Base-by-base conservation (phyloP, 2,797 vertebrate genomes). In the Sorex maritimensis region DNA sequence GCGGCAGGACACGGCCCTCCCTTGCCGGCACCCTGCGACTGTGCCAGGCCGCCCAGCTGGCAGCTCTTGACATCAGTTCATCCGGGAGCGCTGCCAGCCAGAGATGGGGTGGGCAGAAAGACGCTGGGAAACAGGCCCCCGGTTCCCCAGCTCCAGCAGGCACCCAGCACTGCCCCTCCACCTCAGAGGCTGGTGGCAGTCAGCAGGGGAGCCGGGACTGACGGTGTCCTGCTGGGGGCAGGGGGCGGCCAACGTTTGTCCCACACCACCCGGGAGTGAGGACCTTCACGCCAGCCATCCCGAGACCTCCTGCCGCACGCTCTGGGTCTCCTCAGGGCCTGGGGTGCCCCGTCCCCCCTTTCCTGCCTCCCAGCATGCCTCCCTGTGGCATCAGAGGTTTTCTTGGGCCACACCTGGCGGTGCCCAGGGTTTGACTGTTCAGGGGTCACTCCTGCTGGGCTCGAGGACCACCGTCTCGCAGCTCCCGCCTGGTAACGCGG, bases 11-110 rank as follows among this genome's bases (percentile, higher is more conserved):
- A 79, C 15, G n/a, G 44, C 73, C 65, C 34, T 77, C 81, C 83
- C 81, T 79, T 52, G 77, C 61, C 9, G 74, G 80, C 55, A 55
- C 74, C 81, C 61, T 38, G n/a, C 49, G 9, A n/a, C 69, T 52
- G 21, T 26, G 41, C 81, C 63, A 88, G 38, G 46, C 68, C 0
- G n/a, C 78, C 67, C 85, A 75, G 81, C 81, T 90, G 71, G 67
- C 90, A 78, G 80, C 52, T 79, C 41, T 92, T 86, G 81, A 89
- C 30, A 2, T 80, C 89, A 83, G 86, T 80, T 63, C 52, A 79
- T 75, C 83, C 0, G 0, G 92, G 89, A 79, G 61, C 61, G 86
- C 92, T 75, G 93, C 72, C 95, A 82, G 87, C 71, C 63, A 55
- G 92, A 94, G 83, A 61, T 21, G 41, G 81, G 61, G 52, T 30